These are phyloP conservation scores for Eugnorisma glareosa DNA, from an alignment of 2,888 invertebrate genomes.

Conservation along the genomic window DNA sequence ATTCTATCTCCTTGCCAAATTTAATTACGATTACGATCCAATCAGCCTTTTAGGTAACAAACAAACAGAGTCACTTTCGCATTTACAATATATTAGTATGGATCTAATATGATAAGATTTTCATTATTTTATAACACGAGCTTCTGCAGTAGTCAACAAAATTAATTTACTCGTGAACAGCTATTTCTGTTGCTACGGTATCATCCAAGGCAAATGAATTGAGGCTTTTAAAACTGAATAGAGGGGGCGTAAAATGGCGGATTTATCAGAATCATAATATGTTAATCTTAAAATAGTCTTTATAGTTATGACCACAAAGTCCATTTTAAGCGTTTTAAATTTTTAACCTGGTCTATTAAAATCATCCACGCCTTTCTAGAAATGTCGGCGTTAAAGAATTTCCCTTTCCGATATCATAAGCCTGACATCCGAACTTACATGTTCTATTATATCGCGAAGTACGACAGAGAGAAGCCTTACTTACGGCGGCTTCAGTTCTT, in stretches of 20 bases:
- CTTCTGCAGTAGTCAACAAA: not conserved
- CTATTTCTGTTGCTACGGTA: not conserved
- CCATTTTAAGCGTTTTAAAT: too few species aligned
- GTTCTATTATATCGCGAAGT: constrained; percentile 4
- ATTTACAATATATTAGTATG: too few species aligned
- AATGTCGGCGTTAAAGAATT: not conserved
- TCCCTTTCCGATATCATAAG: not conserved
- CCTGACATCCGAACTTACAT: constrained; percentile 1
- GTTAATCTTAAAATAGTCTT: too few species aligned
- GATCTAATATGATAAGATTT: not conserved
- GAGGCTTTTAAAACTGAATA: not conserved
- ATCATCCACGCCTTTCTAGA: not conserved
- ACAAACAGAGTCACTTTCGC: too few species aligned
- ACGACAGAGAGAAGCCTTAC: constrained; percentile 51
- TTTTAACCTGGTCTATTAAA: too few species aligned
- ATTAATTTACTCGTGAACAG: not conserved
- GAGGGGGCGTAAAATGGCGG: too few species aligned
- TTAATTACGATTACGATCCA: too few species aligned
- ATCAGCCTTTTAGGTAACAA: too few species aligned
- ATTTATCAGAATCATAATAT: too few species aligned
- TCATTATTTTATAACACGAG: too few species aligned
- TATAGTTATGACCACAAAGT: too few species aligned
- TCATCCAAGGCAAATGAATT: not conserved
- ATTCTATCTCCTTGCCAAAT: too few species aligned
- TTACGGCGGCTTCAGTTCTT: constrained; percentile 12